These are phyloP conservation scores for Lycorma delicatula DNA, from an alignment of 1,140 invertebrate genomes.

Conservation along the genomic window DNA sequence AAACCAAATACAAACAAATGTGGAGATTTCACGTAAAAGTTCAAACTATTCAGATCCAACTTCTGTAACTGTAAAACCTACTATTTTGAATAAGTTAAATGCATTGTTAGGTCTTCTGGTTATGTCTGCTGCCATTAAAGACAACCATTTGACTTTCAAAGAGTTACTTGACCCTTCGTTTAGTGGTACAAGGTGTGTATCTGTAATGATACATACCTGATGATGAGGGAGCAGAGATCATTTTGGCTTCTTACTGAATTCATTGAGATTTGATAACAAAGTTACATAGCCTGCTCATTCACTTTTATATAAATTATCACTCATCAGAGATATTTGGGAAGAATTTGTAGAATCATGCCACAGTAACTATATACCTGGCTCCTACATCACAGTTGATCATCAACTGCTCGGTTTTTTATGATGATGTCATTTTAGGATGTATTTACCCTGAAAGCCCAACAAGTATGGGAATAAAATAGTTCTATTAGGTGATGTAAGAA, in stretches of 20 bases:
- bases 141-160: too few species aligned
- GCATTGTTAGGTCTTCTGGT: too few species aligned
- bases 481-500: constrained; percentile 30
- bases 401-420: constrained; percentile 35
- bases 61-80: too few species aligned
- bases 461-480: constrained; percentile 41
- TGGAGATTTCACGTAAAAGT: too few species aligned
- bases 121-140: too few species aligned
- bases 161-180: too few species aligned
- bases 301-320: constrained; percentile 20
- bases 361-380: constrained; percentile 7
- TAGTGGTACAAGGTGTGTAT: too few species aligned
- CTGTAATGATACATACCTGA: too few species aligned
- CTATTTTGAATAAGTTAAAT: too few species aligned
- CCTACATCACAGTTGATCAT: constrained; percentile 14
- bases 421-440: constrained; percentile 36
- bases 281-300: constrained; percentile 16
- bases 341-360: constrained; percentile 16
- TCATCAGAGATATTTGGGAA: constrained; percentile 22
- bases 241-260: constrained; percentile 21
- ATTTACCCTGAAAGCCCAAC: constrained; percentile 41
- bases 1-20: too few species aligned
- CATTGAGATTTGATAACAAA: constrained; percentile 24
- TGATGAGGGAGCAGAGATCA: constrained; percentile 13
- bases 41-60: too few species aligned